Percentiles rank a stretch among this genome's conserved stretches.
Evolutionary conservation across 1,140 invertebrate species (phyloP).

Genomic region (Subanguina moxae): DNA sequence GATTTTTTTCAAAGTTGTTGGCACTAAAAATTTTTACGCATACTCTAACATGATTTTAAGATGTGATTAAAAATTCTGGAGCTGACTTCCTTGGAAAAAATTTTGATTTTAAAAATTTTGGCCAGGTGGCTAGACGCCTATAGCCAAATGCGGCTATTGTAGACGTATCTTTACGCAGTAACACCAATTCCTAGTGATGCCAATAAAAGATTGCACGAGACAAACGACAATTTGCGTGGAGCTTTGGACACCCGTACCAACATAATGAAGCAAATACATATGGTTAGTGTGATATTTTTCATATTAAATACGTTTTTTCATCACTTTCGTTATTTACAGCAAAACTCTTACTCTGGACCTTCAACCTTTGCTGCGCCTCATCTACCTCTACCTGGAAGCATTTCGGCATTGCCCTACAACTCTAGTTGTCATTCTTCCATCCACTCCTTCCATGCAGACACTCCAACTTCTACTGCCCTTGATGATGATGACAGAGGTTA

Average conservation of each 20-base stretch:
- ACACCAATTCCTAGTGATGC: too few species aligned
- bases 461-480: not conserved
- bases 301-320: not conserved
- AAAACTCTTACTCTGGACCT: not conserved
- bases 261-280: slow-evolving; percentile 47
- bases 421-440: not conserved
- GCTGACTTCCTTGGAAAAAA: too few species aligned
- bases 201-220: slow-evolving; percentile 66
- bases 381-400: not conserved
- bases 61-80: too few species aligned
- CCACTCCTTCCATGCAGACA: not conserved
- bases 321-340: not conserved
- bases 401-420: not conserved
- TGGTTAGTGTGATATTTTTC: slow-evolving; percentile 26
- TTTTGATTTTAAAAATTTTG: too few species aligned
- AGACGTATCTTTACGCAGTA: too few species aligned
- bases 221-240: slow-evolving; percentile 65
- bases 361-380: not conserved
- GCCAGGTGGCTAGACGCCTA: too few species aligned
- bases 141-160: too few species aligned
- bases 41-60: too few species aligned
- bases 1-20: too few species aligned
- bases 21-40: too few species aligned
- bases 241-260: slow-evolving; percentile 58
- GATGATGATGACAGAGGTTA: not conserved